Evolutionary conservation across 1,140 invertebrate genomes (phyloP), one percentile per base, ranked within the genome.

Genomic region (Drosophila bocki): DNA sequence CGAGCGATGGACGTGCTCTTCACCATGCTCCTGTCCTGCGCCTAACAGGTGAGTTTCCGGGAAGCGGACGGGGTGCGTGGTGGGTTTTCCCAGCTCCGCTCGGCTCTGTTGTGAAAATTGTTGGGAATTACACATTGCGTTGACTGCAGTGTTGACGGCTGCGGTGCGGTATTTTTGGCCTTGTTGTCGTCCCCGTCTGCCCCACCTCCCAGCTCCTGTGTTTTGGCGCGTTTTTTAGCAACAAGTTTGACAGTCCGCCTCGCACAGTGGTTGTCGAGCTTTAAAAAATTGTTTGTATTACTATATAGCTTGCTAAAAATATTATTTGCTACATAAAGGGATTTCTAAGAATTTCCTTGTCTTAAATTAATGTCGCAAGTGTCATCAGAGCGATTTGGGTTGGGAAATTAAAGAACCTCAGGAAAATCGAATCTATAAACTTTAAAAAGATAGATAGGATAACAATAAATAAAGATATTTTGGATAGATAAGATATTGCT

Each of bases 171-270:
- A 75, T 75, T 86, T 85, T 85, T 53, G 82, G 67, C 67, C 65
- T 78, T 69, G 75, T 54, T 75, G 51, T 60, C 45, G 33, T 48
- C 41, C 53, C n/a, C 29, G 4, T 6, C 45, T 4, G 3, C 13
- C 9, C 35, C 44, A 33, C 11, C 62, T 37, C 7, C 32, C 22
- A 29, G 22, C 12, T 51, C 13, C 13, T 29, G 35, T 62, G 51
- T 88, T 87, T 87, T 88, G 84, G 77, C 84, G 80, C 77, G 76
- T 88, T 87, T 85, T 76, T 78, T 87, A 80, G 83, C 83, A 87
- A 87, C 84, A 87, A 87, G 84, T 88, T 83, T 88, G 41, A 22
- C 33, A 37, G 45, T 41, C 65, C 29, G 22, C 8, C 22, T 4
- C 8, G 0, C 15, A 86, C 84, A 63, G 72, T 87, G 84, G 80